Conservation (phyloP, 23 tunicate genomes). For the Halocynthia roretzi region DNA sequence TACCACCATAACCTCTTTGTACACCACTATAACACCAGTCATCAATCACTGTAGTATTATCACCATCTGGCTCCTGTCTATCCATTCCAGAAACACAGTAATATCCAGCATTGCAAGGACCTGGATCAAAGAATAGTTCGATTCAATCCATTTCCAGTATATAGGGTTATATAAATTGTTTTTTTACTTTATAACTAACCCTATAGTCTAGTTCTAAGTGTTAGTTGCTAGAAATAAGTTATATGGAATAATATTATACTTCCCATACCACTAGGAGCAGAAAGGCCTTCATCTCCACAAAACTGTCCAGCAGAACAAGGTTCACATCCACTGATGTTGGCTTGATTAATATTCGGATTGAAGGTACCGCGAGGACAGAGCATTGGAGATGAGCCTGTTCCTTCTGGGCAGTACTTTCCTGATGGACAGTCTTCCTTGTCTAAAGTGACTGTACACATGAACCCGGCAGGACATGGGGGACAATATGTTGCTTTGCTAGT, state of each 20-base stretch:
- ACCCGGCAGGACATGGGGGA: slow-evolving; percentile 81
- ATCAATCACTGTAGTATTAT: slow-evolving; percentile 26
- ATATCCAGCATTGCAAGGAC: slow-evolving; percentile 58
- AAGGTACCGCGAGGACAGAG: slow-evolving; percentile 80
- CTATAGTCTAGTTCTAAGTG: no score
- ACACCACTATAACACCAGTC: slow-evolving; percentile 72
- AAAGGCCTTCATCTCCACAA: slow-evolving; percentile 38
- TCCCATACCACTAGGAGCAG: no score
- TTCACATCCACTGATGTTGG: slow-evolving; percentile 51
- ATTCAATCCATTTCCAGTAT: neutral
- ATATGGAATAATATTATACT: no score
- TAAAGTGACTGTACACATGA: slow-evolving; percentile 32
- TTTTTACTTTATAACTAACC: no score
- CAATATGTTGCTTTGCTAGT: slow-evolving; percentile 29
- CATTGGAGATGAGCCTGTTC: slow-evolving; percentile 38
- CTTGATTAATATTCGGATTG: slow-evolving; percentile 35
- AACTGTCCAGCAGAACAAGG: slow-evolving; percentile 63
- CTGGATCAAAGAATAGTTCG: slow-evolving; percentile 15
- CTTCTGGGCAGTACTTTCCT: slow-evolving; percentile 83
- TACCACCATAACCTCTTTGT: slow-evolving; percentile 76
- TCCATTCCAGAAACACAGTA: slow-evolving; percentile 86
- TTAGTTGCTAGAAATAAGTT: no score
- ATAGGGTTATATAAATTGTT: no score
- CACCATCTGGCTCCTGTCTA: slow-evolving; percentile 75
- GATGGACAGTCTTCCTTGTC: slow-evolving; percentile 49